These are phyloP conservation scores for Oligia strigilis DNA, from an alignment of 2,888 invertebrate genomes.

Conservation along the genomic window DNA sequence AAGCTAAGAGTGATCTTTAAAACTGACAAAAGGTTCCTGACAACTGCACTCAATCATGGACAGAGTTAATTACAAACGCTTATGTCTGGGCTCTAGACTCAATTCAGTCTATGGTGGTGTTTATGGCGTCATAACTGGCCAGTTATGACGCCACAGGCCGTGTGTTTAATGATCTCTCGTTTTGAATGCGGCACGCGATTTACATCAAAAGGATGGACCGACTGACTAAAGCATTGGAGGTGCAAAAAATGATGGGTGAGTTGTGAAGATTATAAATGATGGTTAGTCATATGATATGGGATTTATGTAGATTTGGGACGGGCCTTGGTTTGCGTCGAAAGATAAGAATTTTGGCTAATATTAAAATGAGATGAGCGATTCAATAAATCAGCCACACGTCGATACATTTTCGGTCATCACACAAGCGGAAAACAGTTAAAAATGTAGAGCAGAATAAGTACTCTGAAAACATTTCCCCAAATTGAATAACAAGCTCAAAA, in stretches of 20 bases:
- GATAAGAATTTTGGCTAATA: not conserved
- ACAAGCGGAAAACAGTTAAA: not conserved
- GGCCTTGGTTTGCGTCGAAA: constrained; percentile 1
- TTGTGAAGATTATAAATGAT: constrained; percentile 50
- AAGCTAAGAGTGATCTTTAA: constrained; percentile 11
- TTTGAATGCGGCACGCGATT: constrained; percentile 49
- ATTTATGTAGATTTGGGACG: constrained; percentile 23
- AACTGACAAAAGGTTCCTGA: constrained; percentile 56
- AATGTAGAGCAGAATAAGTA: not conserved
- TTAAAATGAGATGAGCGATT: not conserved
- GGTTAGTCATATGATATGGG: constrained; percentile 9
- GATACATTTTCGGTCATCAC: not conserved
- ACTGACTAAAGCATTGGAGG: constrained; percentile 10
- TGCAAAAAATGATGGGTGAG: constrained; percentile 41
- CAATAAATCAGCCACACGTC: not conserved
- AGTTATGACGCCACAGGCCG: constrained; percentile 25
- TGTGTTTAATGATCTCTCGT: constrained; percentile 57
- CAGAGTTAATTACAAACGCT: constrained; percentile 71
- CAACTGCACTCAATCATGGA: constrained; percentile 66
- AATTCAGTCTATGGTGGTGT: constrained; percentile 54
- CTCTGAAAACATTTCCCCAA: not conserved
- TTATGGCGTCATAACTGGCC: constrained; percentile 71
- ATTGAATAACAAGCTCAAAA: constrained; percentile 1
- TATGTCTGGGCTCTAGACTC: constrained; percentile 65
- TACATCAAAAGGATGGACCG: constrained; percentile 56